phyloP scores from a whole-genome alignment of 2,113 vertebrate genomes.

The Loxodonta africana region DNA sequence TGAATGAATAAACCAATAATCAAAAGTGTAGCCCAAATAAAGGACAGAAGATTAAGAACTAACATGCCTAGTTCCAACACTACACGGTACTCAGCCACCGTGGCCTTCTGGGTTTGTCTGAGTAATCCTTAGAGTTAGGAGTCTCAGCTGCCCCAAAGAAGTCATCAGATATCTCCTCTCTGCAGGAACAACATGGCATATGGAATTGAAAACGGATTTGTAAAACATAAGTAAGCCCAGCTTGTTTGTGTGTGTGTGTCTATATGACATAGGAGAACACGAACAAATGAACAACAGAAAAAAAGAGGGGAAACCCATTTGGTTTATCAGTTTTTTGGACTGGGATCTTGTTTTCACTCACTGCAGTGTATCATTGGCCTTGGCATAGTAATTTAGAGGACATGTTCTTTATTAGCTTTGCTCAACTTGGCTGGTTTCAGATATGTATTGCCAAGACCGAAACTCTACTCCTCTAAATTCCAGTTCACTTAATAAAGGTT shows the following conservation, averaged over 20 bases:
- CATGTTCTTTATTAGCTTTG: slow-evolving; percentile 71
- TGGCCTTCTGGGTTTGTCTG: slow-evolving; percentile 18
- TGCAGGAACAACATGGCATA: slow-evolving; percentile 2
- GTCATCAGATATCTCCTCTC: slow-evolving; percentile 4
- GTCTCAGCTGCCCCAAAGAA: background rate
- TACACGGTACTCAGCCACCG: background rate
- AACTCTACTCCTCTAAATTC: slow-evolving; percentile 79
- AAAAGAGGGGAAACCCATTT: background rate
- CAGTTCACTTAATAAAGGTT: slow-evolving; percentile 66
- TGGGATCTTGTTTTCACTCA: background rate
- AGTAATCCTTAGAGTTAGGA: slow-evolving; percentile 14
- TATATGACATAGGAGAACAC: background rate
- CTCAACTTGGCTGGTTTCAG: slow-evolving; percentile 62
- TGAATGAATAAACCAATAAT: background rate
- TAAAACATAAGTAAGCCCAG: slow-evolving; percentile 29
- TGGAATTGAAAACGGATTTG: slow-evolving; percentile 33
- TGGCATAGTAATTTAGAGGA: slow-evolving; percentile 55
- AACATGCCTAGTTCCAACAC: background rate
- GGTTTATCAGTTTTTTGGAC: background rate
- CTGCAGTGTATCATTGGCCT: slow-evolving; percentile 43
- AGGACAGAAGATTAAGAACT: slow-evolving; percentile 18
- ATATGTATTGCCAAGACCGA: slow-evolving; percentile 75
- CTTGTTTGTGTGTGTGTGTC: background rate
- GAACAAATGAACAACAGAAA: background rate
- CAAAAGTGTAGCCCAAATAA: background rate